These are phyloP conservation scores for Actenoides hombroni DNA, from an alignment of 2,113 vertebrate genomes.

Conservation along the genomic window DNA sequence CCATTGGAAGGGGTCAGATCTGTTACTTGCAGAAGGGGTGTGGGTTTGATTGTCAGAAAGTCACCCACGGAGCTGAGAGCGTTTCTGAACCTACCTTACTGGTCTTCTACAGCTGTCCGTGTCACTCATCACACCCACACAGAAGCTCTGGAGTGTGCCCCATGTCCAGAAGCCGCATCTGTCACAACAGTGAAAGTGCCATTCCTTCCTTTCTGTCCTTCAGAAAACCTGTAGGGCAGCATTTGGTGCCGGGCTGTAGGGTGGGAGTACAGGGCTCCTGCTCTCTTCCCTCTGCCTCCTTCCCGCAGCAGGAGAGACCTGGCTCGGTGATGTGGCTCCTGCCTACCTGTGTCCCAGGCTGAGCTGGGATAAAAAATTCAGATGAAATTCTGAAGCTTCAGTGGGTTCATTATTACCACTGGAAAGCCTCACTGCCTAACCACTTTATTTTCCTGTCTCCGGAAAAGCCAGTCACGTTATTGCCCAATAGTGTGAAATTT, in stretches of 20 bases:
- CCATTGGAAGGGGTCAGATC: neutral
- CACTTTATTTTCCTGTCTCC: neutral
- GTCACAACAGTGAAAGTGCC: rapidly evolving
- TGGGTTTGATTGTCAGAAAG: neutral
- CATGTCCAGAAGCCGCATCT: neutral
- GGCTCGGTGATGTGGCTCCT: neutral
- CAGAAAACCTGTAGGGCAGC: neutral
- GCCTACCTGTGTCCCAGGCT: rapidly evolving
- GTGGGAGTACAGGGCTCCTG: neutral
- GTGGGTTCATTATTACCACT: neutral
- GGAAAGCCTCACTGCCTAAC: neutral
- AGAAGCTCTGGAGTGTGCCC: neutral
- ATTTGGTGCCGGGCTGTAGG: rapidly evolving
- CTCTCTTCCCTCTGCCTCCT: neutral
- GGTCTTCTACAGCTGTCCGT: neutral
- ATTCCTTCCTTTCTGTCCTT: neutral
- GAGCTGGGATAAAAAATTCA: neutral
- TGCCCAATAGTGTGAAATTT: neutral
- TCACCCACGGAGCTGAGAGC: neutral
- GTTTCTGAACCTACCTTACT: neutral
- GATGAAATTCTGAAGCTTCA: neutral
- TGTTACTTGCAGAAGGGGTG: neutral
- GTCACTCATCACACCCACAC: neutral
- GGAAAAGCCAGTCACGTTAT: neutral
- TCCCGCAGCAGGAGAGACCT: neutral